Percentiles rank a stretch among this genome's conserved stretches.
Conservation (phyloP, 1,140 invertebrate genomes). For the Diabrotica undecimpunctata region DNA sequence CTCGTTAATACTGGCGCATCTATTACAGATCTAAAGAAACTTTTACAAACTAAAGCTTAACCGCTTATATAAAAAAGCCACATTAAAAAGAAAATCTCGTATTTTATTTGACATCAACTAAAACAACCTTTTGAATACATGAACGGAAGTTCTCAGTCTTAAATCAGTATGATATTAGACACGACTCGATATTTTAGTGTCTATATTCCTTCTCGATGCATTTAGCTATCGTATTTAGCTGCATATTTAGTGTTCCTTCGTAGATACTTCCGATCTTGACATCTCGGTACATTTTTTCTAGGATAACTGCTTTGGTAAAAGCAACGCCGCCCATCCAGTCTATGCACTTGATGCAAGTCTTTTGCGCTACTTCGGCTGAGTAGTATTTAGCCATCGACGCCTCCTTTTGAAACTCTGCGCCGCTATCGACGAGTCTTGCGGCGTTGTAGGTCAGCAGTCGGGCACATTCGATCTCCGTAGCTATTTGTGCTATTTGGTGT, state of each 20-base stretch:
- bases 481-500: slow-evolving; percentile 88
- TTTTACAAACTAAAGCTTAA: too few relatives aligned
- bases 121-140: too few relatives aligned
- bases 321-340: slow-evolving; percentile 97
- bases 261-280: slow-evolving; percentile 96
- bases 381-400: slow-evolving; percentile 94
- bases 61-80: too few relatives aligned
- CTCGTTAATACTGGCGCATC: too few relatives aligned
- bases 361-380: slow-evolving; percentile 80
- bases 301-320: slow-evolving; percentile 91
- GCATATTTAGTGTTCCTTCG: slow-evolving; percentile 97
- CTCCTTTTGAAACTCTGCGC: slow-evolving; percentile 81
- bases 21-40: too few relatives aligned
- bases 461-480: slow-evolving; percentile 84
- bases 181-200: slow-evolving; percentile 5
- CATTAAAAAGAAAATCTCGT: too few relatives aligned
- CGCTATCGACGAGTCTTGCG: slow-evolving; percentile 80
- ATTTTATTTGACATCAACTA: too few relatives aligned
- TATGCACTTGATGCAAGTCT: slow-evolving; percentile 71
- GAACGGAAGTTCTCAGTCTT: too few relatives aligned
- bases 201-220: slow-evolving; percentile 67
- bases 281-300: slow-evolving; percentile 95
- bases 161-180: too few relatives aligned
- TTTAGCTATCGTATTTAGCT: slow-evolving; percentile 94
- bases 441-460: slow-evolving; percentile 91